Evolutionary conservation across 1,140 invertebrate species (phyloP).

Genomic region (Grapholita molesta): DNA sequence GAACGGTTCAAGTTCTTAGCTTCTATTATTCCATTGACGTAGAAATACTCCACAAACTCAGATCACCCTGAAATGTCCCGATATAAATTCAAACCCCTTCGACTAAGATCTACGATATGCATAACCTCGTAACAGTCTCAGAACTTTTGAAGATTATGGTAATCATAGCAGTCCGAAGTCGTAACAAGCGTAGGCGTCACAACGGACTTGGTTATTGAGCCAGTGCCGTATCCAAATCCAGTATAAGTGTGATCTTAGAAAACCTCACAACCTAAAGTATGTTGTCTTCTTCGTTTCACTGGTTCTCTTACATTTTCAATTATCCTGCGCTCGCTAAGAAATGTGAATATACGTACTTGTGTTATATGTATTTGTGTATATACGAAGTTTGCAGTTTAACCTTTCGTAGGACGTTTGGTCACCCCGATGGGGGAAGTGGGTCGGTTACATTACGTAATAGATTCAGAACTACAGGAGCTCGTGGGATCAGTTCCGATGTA

Average conservation of each 20-base stretch:
- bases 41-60: neutral
- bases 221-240: neutral
- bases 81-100: neutral
- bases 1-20: neutral
- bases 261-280: neutral
- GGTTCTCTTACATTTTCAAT: neutral
- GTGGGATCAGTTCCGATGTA: conserved; percentile 23
- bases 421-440: conserved; percentile 29
- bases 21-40: neutral
- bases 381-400: conserved; percentile 43
- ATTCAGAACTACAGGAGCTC: conserved; percentile 30
- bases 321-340: neutral
- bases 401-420: conserved; percentile 32
- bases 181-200: neutral
- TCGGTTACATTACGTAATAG: conserved; percentile 45
- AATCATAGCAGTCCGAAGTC: conserved; percentile 2
- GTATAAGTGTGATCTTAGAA: neutral
- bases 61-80: neutral
- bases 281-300: neutral
- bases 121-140: conserved; percentile 15
- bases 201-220: neutral
- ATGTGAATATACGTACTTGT: neutral
- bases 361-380: conserved; percentile 28
- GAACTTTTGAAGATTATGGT: conserved; percentile 13
- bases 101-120: conserved; percentile 5